Conservation (phyloP, 53 echinoderm and acorn worm species). For the Echinometra lucunter region DNA sequence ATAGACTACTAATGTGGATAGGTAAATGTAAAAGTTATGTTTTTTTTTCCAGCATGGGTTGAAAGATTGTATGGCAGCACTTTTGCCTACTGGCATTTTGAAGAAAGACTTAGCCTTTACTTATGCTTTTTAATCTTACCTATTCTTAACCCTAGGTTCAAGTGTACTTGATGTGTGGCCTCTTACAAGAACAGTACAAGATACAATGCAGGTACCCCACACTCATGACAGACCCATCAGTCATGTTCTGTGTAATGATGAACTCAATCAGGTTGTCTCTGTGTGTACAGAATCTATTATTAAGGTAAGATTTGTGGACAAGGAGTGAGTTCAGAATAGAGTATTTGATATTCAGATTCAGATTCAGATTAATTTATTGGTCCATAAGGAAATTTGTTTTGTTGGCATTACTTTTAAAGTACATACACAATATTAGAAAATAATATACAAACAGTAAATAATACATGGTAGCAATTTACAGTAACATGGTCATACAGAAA, state of each 20-base stretch:
- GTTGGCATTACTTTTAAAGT: no score
- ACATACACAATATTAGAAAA: no score
- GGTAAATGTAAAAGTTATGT: no score
- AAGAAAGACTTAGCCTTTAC: no score
- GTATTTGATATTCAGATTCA: background rate
- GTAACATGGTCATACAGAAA: no score
- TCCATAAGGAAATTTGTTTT: no score
- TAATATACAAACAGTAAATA: no score
- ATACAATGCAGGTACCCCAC: slow-evolving; percentile 98
- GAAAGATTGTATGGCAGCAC: background rate
- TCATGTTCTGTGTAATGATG: slow-evolving; percentile 90
- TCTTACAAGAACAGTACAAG: slow-evolving; percentile 96
- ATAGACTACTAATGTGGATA: no score
- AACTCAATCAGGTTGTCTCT: slow-evolving; percentile 95
- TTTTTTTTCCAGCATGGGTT: background rate
- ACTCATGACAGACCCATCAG: slow-evolving; percentile 93
- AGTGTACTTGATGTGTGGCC: slow-evolving; percentile 98
- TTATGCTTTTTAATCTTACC: background rate
- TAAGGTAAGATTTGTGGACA: slow-evolving; percentile 73
- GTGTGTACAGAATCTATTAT: slow-evolving; percentile 97
- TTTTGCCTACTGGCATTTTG: background rate
- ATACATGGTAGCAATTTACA: no score
- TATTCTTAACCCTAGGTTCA: slow-evolving; percentile 74
- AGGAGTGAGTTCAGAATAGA: background rate
- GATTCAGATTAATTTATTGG: no score